Evolutionary conservation across 2,888 invertebrate genomes (phyloP).

Genomic region (Acleris holmiana): DNA sequence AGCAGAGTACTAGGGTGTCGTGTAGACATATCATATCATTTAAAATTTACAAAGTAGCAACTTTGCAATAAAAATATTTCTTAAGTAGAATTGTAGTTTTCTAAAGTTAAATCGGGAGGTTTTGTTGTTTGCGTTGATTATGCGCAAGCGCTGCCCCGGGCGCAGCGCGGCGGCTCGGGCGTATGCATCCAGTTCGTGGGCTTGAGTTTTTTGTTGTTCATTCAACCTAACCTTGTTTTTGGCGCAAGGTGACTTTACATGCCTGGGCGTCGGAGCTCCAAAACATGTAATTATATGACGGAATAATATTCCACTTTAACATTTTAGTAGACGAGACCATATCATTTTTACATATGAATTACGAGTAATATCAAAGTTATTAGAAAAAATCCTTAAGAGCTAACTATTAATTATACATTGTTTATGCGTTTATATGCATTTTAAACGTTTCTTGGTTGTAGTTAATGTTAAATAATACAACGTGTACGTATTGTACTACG

Average conservation of each 20-base stretch:
- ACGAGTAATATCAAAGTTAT: constrained; percentile 33
- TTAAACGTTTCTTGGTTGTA: constrained; percentile 27
- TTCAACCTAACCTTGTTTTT: constrained; percentile 79
- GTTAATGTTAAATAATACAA: constrained; percentile 54
- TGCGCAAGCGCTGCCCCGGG: constrained; percentile 18
- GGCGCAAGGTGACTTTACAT: constrained; percentile 81
- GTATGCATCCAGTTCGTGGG: constrained; percentile 65
- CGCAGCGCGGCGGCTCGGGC: constrained; percentile 46
- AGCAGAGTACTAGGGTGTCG: constrained; percentile 41
- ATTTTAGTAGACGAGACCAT: constrained; percentile 69
- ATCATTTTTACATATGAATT: constrained; percentile 71
- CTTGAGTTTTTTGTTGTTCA: constrained; percentile 77
- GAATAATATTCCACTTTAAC: constrained; percentile 70
- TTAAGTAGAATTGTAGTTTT: constrained; percentile 50
- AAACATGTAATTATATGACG: constrained; percentile 79
- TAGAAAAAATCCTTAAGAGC: constrained; percentile 20
- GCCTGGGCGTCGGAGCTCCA: constrained; percentile 79
- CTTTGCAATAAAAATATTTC: constrained; percentile 50
- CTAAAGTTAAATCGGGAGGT: constrained; percentile 46
- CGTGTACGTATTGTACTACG: constrained; percentile 54
- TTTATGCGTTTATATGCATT: constrained; percentile 23
- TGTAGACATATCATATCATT: constrained; percentile 70
- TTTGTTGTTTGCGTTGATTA: constrained; percentile 42
- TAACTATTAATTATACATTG: constrained; percentile 34
- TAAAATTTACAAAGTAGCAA: constrained; percentile 46